phyloP scores from a whole-genome alignment of 2,888 invertebrate species.

The Andrena praecox region DNA sequence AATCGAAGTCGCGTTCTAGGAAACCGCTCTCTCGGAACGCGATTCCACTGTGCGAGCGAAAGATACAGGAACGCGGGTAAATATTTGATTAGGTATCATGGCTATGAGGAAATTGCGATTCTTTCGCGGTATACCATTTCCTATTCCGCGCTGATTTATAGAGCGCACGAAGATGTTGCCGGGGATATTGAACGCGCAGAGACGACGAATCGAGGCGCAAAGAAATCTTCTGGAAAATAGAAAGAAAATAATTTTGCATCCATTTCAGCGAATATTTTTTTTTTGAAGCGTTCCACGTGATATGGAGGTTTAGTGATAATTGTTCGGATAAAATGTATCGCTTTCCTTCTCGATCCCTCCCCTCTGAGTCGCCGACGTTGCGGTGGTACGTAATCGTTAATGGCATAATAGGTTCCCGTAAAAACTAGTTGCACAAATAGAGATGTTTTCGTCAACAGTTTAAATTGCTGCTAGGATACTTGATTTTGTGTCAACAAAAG shows the following conservation, averaged over 20 bases:
- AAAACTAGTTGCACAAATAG: slow-evolving; percentile 38
- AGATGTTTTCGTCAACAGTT: slow-evolving; percentile 44
- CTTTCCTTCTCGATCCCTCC: background rate
- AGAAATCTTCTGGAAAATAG: too few relatives aligned
- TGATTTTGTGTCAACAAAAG: slow-evolving; percentile 20
- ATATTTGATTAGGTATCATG: slow-evolving; percentile 45
- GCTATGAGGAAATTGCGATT: slow-evolving; percentile 47
- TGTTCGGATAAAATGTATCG: slow-evolving; percentile 22
- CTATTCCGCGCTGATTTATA: slow-evolving; percentile 6
- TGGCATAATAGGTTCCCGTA: slow-evolving; percentile 30
- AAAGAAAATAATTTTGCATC: background rate
- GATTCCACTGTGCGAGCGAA: slow-evolving; percentile 26
- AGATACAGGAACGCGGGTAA: slow-evolving; percentile 37
- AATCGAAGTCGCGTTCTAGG: slow-evolving; percentile 41
- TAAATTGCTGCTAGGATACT: slow-evolving; percentile 27
- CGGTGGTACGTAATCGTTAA: slow-evolving; percentile 20
- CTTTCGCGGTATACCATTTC: slow-evolving; percentile 2
- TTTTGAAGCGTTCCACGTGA: background rate
- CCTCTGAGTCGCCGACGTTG: background rate
- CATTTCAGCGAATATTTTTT: background rate
- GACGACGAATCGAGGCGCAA: background rate
- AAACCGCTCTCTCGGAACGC: slow-evolving; percentile 16
- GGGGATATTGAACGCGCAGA: background rate
- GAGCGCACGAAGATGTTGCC: background rate
- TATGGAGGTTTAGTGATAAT: background rate